Percentiles rank a stretch among this genome's conserved stretches.
Conservation (phyloP, 2,113 vertebrate genomes). For the Cynoglossus semilaevis region DNA sequence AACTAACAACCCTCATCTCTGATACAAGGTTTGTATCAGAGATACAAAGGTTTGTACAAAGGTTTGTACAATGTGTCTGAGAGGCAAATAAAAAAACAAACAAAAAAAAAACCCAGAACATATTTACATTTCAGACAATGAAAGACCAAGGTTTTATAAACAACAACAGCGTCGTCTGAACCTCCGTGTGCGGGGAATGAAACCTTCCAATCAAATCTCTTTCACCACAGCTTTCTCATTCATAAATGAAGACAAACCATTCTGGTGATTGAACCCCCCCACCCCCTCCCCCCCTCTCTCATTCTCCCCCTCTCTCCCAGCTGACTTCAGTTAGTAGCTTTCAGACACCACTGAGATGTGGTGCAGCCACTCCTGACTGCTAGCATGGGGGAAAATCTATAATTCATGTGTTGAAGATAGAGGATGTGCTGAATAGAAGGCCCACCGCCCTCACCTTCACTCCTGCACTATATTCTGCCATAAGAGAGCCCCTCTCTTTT, state of each 20-base stretch:
- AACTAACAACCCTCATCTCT: no score
- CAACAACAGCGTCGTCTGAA: no score
- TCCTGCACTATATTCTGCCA: constrained; percentile 45
- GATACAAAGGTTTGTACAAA: no score
- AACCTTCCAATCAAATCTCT: constrained; percentile 39
- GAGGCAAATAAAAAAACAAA: no score
- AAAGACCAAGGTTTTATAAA: no score
- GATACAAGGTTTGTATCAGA: no score
- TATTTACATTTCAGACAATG: no score
- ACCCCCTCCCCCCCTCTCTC: constrained; percentile 19
- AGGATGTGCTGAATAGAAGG: constrained; percentile 54
- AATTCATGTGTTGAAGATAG: constrained; percentile 66
- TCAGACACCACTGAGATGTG: constrained; percentile 38
- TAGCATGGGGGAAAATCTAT: constrained; percentile 54
- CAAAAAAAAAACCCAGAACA: no score
- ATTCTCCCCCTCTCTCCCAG: constrained; percentile 10
- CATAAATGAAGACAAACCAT: constrained; percentile 51
- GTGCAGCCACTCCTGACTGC: constrained; percentile 48
- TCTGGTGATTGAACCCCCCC: constrained; percentile 42
- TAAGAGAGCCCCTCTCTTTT: constrained; percentile 37
- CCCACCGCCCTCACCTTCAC: constrained; percentile 42
- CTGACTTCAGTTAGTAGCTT: constrained; percentile 35
- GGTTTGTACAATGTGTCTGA: no score
- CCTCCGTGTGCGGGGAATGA: constrained; percentile 13
- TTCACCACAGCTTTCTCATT: constrained; percentile 44